phyloP scores from a whole-genome alignment of 2,888 invertebrate genomes.

The Ophonus ardosiacus region DNA sequence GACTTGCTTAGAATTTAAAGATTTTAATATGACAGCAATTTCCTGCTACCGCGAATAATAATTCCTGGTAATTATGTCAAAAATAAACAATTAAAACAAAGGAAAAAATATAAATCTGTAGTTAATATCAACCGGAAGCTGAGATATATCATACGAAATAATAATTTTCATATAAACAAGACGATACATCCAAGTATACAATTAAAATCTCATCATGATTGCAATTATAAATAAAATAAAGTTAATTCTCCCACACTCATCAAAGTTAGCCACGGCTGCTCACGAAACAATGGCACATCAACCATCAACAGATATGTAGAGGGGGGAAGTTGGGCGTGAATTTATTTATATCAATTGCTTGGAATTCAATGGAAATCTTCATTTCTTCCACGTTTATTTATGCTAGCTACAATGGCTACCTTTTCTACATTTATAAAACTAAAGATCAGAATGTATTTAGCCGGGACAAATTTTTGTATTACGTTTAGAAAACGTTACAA shows the following conservation, averaged over 20 bases:
- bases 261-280: slow-evolving; percentile 60
- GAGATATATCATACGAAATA: slow-evolving; percentile 58
- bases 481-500: too few species aligned
- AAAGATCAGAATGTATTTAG: too few species aligned
- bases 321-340: slow-evolving; percentile 38
- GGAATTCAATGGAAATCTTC: slow-evolving; percentile 9
- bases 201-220: slow-evolving; percentile 62
- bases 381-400: neutral
- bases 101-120: slow-evolving; percentile 42
- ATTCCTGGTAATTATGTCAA: slow-evolving; percentile 42
- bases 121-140: slow-evolving; percentile 54
- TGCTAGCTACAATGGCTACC: too few species aligned
- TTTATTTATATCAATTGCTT: slow-evolving; percentile 59
- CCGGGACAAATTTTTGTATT: too few species aligned
- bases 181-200: slow-evolving; percentile 49
- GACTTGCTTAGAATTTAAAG: neutral
- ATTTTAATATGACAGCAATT: slow-evolving; percentile 45
- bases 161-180: slow-evolving; percentile 61
- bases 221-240: slow-evolving; percentile 62
- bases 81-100: slow-evolving; percentile 34
- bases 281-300: slow-evolving; percentile 57
- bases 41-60: slow-evolving; percentile 52
- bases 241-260: slow-evolving; percentile 61
- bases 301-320: slow-evolving; percentile 26
- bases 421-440: too few species aligned